phyloP scores from a whole-genome alignment of 2,888 invertebrate genomes.

The Pterostichus niger region DNA sequence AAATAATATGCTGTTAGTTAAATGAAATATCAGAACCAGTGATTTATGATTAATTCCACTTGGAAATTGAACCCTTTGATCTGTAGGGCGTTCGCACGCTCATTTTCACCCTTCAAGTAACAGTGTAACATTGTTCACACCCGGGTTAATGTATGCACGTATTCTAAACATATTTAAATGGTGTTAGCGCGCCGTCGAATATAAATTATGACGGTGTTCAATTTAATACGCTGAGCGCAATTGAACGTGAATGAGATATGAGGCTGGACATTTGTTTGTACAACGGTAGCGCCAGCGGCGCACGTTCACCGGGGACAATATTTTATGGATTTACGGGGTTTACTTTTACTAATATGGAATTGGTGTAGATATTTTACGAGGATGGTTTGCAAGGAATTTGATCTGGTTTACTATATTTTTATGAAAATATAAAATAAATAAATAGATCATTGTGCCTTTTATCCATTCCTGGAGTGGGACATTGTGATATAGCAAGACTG shows the following conservation, averaged over 20 bases:
- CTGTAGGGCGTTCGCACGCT: conserved; percentile 23
- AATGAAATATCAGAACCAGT: conserved; percentile 3
- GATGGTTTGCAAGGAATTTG: neutral
- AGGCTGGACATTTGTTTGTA: conserved; percentile 46
- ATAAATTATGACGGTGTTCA: conserved; percentile 59
- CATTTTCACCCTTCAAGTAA: conserved; percentile 33
- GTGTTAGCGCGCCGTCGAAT: conserved; percentile 58
- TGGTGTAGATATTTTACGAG: conserved; percentile 9
- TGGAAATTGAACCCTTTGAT: conserved; percentile 18
- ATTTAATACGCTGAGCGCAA: conserved; percentile 60
- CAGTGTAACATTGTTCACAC: conserved; percentile 21
- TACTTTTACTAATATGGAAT: conserved; percentile 18
- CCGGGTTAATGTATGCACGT: conserved; percentile 54
- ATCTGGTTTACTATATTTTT: neutral
- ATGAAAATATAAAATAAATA: neutral
- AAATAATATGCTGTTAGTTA: neutral
- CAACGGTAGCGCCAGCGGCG: conserved; percentile 50
- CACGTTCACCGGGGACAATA: conserved; percentile 9
- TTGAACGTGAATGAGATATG: conserved; percentile 61
- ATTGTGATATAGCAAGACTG: too few relatives aligned
- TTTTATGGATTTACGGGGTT: conserved; percentile 28
- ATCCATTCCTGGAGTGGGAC: too few relatives aligned
- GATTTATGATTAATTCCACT: conserved; percentile 2
- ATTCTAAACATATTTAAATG: conserved; percentile 65
- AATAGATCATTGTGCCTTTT: too few relatives aligned